These are phyloP conservation scores for Chloropsis hardwickii DNA, from an alignment of 2,113 vertebrate genomes.

Conservation along the genomic window DNA sequence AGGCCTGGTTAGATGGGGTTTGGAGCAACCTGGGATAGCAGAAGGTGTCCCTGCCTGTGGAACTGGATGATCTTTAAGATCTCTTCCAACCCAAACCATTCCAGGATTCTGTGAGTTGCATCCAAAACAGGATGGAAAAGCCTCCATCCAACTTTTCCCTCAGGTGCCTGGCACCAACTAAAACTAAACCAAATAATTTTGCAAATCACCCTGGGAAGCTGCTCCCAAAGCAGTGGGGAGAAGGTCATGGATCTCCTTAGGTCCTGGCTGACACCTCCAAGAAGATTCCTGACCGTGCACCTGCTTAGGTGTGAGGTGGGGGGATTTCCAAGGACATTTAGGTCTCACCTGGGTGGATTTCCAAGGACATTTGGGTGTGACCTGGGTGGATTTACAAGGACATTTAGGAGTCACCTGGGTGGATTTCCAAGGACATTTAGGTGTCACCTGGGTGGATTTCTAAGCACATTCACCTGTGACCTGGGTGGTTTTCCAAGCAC, in stretches of 20 bases:
- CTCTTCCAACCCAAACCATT: background rate
- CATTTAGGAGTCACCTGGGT: accelerated
- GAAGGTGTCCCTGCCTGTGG: background rate
- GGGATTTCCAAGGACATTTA: background rate
- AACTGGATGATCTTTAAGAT: background rate
- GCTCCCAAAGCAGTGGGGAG: background rate
- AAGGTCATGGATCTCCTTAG: background rate
- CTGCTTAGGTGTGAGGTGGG: background rate
- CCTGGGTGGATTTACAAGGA: background rate
- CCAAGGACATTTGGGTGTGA: accelerated
- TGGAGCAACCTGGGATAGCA: background rate
- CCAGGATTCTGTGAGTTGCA: accelerated
- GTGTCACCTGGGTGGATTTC: background rate
- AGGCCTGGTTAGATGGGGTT: accelerated
- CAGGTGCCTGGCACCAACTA: background rate
- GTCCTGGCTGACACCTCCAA: background rate
- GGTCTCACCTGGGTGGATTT: background rate
- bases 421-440: background rate
- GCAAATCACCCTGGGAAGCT: background rate
- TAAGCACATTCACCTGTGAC: accelerated
- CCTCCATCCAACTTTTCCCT: background rate
- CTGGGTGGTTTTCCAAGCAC: background rate
- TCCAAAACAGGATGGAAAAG: background rate
- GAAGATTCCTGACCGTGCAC: accelerated
- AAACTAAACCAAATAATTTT: background rate